Conservation (phyloP, 2,113 vertebrate genomes). For the Capreolus pygargus region DNA sequence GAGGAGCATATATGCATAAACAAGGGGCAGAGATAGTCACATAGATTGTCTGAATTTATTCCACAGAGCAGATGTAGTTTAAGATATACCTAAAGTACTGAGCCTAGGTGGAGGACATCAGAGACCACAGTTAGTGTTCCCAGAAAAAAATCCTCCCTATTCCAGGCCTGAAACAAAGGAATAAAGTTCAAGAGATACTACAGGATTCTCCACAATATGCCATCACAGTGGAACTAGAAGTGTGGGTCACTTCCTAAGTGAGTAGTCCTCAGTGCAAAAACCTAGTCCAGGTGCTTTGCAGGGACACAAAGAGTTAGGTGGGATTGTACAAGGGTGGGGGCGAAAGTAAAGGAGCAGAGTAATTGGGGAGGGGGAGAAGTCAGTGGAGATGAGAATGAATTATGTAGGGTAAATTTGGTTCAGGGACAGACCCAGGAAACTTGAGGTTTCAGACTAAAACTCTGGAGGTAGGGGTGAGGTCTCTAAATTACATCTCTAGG, state of each 20-base stretch:
- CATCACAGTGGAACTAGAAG: neutral
- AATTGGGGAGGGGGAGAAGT: neutral
- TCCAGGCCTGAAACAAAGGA: neutral
- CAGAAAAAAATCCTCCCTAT: neutral
- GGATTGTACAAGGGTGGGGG: rapidly evolving
- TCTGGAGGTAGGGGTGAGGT: neutral
- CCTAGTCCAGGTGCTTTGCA: neutral
- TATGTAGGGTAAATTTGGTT: neutral
- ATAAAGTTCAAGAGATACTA: neutral
- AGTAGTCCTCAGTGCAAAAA: neutral
- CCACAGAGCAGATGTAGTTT: neutral
- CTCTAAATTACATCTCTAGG: neutral
- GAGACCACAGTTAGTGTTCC: neutral
- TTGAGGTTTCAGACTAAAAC: neutral
- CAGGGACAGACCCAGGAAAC: neutral
- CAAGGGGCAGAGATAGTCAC: neutral
- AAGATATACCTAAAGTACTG: neutral
- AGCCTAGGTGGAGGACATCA: neutral
- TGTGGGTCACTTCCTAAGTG: neutral
- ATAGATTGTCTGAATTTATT: neutral
- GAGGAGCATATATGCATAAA: rapidly evolving
- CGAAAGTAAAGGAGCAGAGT: neutral
- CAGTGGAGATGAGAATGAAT: neutral
- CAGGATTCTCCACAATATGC: neutral
- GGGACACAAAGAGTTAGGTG: neutral